Evolutionary conservation across 2,113 vertebrate species (phyloP), one percentile per base, ranked within the genome.

Genomic region (Chamaetylas fuelleborni): DNA sequence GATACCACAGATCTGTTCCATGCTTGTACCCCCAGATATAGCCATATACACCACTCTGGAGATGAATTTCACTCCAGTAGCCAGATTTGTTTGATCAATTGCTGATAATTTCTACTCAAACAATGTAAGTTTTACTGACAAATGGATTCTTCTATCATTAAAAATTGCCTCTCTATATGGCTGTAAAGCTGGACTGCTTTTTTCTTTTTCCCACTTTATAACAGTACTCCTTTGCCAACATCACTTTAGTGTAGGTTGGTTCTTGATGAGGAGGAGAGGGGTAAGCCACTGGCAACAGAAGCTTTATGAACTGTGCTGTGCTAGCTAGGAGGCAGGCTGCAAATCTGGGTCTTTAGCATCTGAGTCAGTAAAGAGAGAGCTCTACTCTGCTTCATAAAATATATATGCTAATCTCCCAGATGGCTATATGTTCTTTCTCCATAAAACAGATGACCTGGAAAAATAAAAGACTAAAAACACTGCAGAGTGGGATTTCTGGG

Each of bases 331-430:
- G 78, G 56, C 47, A 93, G 86, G 69, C 80, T 95, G 94, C 2
- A 8, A 91, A 96, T 92, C 91, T 96, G 86, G 51, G 81, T 94
- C 91, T 95, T 80, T n/a, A 93, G 64, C 82, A 92, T 93, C 60
- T 77, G 48, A 96, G 82, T 89, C 77, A 86, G 80, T 81, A 76
- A 78, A 92, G 86, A 84, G 38, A 86, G 82, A 65, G 58, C 83
- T 95, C 86, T 71, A 20, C 67, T 90, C 80, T 51, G 61, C 91
- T 94, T 97, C 94, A 96, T 97, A 84, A 96, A 97, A 96, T 94
- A 96, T 95, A 93, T 95, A 95, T 96, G 91, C 83, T 96, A 93
- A 96, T 96, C 72, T 96, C 93, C 94, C 95, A 97, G 93, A 90
- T 97, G 91, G 84, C 76, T 97, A 3, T 77, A 67, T 92, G 84